Conservation (phyloP, 2,113 vertebrate species). For the Heterocephalus glaber region DNA sequence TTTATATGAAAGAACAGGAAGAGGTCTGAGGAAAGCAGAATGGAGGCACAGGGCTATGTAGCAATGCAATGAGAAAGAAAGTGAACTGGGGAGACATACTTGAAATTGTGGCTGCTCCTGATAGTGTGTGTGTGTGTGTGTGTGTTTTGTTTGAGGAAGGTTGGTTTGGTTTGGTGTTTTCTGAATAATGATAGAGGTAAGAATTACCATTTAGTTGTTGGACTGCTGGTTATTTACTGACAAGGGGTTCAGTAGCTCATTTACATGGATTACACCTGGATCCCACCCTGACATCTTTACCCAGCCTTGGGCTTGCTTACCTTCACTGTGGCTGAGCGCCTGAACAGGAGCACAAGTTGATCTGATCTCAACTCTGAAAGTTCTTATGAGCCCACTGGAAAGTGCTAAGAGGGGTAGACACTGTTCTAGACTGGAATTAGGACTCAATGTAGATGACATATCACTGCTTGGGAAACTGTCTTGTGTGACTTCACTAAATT, state of each 20-base stretch:
- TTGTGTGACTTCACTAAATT: not conserved
- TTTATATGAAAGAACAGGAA: not conserved
- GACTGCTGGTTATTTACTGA: not conserved
- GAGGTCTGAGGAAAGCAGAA: too few species aligned
- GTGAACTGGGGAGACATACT: not conserved
- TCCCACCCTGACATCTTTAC: not conserved
- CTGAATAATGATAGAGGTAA: not conserved
- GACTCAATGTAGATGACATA: not conserved
- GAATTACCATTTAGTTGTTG: not conserved
- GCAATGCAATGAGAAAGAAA: not conserved
- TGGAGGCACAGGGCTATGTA: not conserved
- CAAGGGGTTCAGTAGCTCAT: not conserved
- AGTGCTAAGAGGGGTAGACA: not conserved
- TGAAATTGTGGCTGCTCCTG: not conserved
- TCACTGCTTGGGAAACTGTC: not conserved
- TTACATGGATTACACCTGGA: not conserved
- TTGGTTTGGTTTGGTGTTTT: not conserved
- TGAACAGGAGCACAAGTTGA: not conserved
- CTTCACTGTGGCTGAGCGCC: not conserved
- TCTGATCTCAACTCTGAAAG: not conserved
- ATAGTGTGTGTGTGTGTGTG: not conserved
- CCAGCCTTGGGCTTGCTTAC: fast-evolving
- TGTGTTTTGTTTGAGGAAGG: not conserved
- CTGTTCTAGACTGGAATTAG: not conserved
- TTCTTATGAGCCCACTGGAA: not conserved